Conservation (phyloP, 2,113 vertebrate genomes). For the Pteronura brasiliensis region DNA sequence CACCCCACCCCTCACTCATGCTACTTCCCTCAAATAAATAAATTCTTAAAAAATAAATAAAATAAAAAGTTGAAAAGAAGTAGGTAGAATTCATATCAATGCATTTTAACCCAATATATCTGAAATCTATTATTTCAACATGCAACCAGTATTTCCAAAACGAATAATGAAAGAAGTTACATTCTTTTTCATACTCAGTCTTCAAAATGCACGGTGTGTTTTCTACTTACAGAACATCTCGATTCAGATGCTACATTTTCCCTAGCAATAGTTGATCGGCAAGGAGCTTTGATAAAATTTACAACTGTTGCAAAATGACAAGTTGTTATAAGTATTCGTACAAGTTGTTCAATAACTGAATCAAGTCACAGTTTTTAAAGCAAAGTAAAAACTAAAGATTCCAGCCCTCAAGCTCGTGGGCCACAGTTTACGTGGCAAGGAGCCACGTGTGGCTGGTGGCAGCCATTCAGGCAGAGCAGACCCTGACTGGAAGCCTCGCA, state of each 20-base stretch:
- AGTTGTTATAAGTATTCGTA: background rate
- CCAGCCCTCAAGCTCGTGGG: background rate
- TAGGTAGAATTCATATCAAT: background rate
- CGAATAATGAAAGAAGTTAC: background rate
- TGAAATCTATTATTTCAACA: background rate
- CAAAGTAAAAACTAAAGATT: background rate
- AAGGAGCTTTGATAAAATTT: background rate
- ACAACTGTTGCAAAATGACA: background rate
- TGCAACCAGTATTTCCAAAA: background rate
- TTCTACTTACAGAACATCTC: background rate
- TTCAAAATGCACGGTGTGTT: background rate
- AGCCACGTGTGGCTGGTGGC: background rate
- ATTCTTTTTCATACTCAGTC: background rate
- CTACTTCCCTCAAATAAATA: background rate
- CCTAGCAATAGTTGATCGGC: background rate
- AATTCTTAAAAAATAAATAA: background rate
- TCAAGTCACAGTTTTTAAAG: background rate
- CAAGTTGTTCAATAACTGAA: background rate
- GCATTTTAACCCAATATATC: background rate
- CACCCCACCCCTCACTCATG: no score
- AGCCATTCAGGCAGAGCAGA: background rate
- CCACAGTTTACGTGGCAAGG: background rate
- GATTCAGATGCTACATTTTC: background rate
- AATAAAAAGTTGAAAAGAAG: background rate
- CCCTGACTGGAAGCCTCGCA: background rate